Evolutionary conservation across 2,888 invertebrate species (phyloP).

Genomic region (Caenorhabditis imperialis): DNA sequence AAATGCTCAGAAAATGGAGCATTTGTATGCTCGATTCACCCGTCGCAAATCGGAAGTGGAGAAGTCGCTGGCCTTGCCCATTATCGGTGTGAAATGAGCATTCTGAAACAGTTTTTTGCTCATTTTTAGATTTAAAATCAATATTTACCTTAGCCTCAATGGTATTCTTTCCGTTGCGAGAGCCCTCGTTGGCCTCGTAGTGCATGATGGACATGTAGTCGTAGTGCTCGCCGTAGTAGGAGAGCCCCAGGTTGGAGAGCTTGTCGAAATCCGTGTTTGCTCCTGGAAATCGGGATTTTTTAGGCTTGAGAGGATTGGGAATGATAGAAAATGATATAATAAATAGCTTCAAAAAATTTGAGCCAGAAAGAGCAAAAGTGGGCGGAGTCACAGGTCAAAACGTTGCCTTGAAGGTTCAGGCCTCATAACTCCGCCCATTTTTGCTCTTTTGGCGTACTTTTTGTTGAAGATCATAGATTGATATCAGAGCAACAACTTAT

Average conservation of each 20-base stretch:
- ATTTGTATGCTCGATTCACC: constrained; percentile 75
- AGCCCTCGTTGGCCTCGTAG: constrained; percentile 70
- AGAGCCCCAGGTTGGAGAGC: constrained; percentile 71
- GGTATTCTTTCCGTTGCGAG: constrained; percentile 74
- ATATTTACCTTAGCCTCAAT: constrained; percentile 69
- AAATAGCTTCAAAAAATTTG: no score
- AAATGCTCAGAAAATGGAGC: constrained; percentile 41
- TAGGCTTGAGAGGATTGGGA: no score
- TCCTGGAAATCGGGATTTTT: constrained; percentile 59
- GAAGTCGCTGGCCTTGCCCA: constrained; percentile 76
- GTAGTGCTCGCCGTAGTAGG: constrained; percentile 75
- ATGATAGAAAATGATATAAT: no score
- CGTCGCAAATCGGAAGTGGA: constrained; percentile 73
- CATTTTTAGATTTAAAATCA: no score
- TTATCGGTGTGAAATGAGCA: constrained; percentile 69
- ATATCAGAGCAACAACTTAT: no score
- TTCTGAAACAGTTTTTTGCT: constrained; percentile 51
- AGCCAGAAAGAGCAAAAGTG: no score
- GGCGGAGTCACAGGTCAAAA: no score
- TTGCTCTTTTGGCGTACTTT: no score
- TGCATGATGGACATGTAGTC: constrained; percentile 78
- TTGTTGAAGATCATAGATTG: no score
- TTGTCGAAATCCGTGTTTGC: constrained; percentile 77
- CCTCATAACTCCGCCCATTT: no score
- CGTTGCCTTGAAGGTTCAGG: no score